phyloP scores from a whole-genome alignment of 2,797 vertebrate species.

The Gallinago stenura region DNA sequence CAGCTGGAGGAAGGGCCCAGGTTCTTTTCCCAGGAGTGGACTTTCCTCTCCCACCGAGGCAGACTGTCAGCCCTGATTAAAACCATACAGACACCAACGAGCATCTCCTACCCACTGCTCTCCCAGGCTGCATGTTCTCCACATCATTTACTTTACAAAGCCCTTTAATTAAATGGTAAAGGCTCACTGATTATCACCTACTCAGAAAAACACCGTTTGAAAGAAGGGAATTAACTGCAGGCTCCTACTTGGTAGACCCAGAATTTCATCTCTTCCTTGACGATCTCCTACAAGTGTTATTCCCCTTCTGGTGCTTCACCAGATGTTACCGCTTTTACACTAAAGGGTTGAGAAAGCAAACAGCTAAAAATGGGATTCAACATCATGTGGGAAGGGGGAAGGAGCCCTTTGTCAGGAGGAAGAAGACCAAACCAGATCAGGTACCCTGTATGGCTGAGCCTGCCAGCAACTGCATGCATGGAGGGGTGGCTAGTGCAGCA shows the following conservation, averaged over 20 bases:
- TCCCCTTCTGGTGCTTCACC: neutral
- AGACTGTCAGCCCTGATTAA: constrained; percentile 16
- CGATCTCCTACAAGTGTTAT: constrained; percentile 1
- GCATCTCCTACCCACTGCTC: neutral
- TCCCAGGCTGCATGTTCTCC: neutral
- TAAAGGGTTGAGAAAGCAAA: neutral
- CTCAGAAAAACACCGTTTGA: constrained; percentile 2
- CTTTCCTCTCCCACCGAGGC: neutral
- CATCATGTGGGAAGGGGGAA: neutral
- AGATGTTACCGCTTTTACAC: neutral
- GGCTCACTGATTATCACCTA: constrained; percentile 22
- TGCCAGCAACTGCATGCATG: rapidly evolving
- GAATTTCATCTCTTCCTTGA: neutral
- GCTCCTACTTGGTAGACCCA: neutral
- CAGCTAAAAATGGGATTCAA: neutral
- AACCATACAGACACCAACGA: neutral
- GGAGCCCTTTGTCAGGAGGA: neutral
- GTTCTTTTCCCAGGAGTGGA: neutral
- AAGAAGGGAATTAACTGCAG: neutral
- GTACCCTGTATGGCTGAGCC: rapidly evolving
- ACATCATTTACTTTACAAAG: constrained; percentile 41
- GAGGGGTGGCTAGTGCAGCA: neutral
- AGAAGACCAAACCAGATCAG: neutral
- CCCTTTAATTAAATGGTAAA: constrained; percentile 9
- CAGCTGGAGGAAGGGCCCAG: neutral